Evolutionary conservation across 2,888 invertebrate species (phyloP), one percentile per base, ranked within the genome.

Genomic region (Eupithecia pulchellata): DNA sequence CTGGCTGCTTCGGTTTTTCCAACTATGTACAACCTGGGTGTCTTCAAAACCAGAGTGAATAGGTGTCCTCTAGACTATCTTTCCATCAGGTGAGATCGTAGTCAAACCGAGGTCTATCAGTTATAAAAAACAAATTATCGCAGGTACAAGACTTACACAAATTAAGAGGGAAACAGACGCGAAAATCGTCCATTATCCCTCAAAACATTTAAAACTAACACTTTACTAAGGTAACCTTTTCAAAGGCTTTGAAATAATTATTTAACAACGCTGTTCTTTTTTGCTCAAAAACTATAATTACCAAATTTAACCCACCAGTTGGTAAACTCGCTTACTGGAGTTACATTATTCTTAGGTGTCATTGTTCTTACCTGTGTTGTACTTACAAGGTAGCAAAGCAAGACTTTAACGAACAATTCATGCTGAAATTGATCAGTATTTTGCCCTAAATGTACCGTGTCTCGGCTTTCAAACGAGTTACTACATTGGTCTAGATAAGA

Each of bases 401-500:
- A 52, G 52, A 13, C 52, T 25, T 52, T 52, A 13, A 25, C 25
- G 13, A 13, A 52, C 25, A 25, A 52, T 52, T n/a, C 11, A 27
- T 8, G 13, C 27, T 62, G 36, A 36, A 39, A 62, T 13, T 6
- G 14, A 25, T 8, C 57, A 17, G 57, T 29, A 36, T 66, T 47
- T 47, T 66, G 32, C 60, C 47, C 62, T 39, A 62, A 63, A 62
- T 61, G 61, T 32, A 61, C 34, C 58, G 58, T 60, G 32, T 20
- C 32, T n/a, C 36, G 36, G 32, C 60, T 13, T 36, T 25, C 8
- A 25, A 61, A 61, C 61, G 20, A 64, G 30, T 61, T 36, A 25
- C 5, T 64, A 55, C 47, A n/a, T 32, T 47, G 39, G 62, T 58
- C 42, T 57, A 58, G 69, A 75, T 76, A 73, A 73, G 64, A 61